Percentiles rank a stretch among this genome's conserved stretches.
These are phyloP conservation scores for Callionymus lyra DNA, from an alignment of 2,113 vertebrate genomes.

Conservation along the genomic window DNA sequence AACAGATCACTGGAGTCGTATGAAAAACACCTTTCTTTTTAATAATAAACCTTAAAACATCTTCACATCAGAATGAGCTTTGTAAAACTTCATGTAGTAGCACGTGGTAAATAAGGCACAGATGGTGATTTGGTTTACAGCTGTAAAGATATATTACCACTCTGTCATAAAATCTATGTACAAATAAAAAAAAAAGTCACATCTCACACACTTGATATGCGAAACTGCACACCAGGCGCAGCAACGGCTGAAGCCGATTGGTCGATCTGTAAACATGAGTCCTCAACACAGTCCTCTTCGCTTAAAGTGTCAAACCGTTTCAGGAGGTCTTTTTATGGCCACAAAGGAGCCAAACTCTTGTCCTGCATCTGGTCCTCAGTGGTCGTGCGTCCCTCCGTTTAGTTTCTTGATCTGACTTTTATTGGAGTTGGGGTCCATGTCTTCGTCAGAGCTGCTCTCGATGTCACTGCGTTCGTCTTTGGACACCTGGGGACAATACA, in stretches of 20 bases:
- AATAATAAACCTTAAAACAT: slow-evolving; percentile 3
- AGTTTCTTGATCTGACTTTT: slow-evolving; percentile 68
- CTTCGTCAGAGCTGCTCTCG: slow-evolving; percentile 87
- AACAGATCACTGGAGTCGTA: not conserved
- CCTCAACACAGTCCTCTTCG: slow-evolving; percentile 28
- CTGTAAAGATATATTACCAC: slow-evolving; percentile 22
- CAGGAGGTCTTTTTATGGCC: slow-evolving; percentile 4
- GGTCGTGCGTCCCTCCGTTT: slow-evolving; percentile 67
- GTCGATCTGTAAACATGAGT: slow-evolving; percentile 42
- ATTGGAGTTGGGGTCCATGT: slow-evolving; percentile 62
- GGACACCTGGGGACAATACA: slow-evolving; percentile 64
- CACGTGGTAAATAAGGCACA: slow-evolving; percentile 16
- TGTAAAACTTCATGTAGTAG: not conserved
- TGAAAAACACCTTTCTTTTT: slow-evolving; percentile 2
- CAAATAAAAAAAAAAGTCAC: slow-evolving; percentile 20
- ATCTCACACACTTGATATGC: not conserved
- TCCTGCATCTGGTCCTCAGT: slow-evolving; percentile 49
- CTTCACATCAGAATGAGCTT: slow-evolving; percentile 30
- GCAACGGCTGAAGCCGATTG: slow-evolving; percentile 7
- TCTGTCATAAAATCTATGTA: slow-evolving; percentile 28
- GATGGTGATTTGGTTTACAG: slow-evolving; percentile 24
- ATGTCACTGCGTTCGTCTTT: slow-evolving; percentile 84
- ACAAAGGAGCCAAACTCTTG: slow-evolving; percentile 10
- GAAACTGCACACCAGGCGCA: slow-evolving; percentile 1
- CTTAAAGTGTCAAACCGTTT: slow-evolving; percentile 14